Evolutionary conservation across 2,113 vertebrate genomes (phyloP), one percentile per base, ranked within the genome.

Genomic region (Scalopus aquaticus): DNA sequence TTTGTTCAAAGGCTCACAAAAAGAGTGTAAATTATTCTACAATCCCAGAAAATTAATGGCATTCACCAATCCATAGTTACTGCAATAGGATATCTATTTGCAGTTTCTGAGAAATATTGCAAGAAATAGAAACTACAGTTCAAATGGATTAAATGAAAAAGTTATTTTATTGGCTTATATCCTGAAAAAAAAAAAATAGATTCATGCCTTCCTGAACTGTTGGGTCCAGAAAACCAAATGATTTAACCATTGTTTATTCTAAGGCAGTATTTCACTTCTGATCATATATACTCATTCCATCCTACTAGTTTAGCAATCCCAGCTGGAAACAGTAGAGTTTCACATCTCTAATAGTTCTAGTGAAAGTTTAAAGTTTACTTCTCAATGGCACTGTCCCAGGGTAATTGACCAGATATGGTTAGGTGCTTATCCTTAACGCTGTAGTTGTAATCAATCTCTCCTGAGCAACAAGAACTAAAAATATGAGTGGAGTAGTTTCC

Each of bases 171-270:
- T 69, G 17, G 12, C 19, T 69, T 69, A 19, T 69, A 20, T 69
- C 19, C 32, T 69, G 65, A 35, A 69, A 69, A 30, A n/a, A n/a
- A n/a, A 67, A 37, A 32, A 8, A 51, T 51, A 56, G 6, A 56
- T 2, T 3, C 11, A 28, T 49, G 39, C 81, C 22, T 72, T 92
- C 74, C 76, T 87, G 62, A 97, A 83, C 32, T 88, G 30, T n/a
- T 76, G 28, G 83, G 84, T 88, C 60, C 19, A 58, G 30, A 90
- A 44, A 24, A 95, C n/a, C 49, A 85, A 74, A 72, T 93, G 49
- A 73, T 32, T 16, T 82, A 32, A 74, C 30, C 46, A 6, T 72
- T 85, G 30, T 90, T 80, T 88, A 32, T 56, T 77, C 22, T 44
- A 85, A 85, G 56, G 22, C 22, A 54, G 44, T n/a, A 13, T 92